These are phyloP conservation scores for Apamea anceps DNA, from an alignment of 2,888 invertebrate genomes.

Conservation along the genomic window DNA sequence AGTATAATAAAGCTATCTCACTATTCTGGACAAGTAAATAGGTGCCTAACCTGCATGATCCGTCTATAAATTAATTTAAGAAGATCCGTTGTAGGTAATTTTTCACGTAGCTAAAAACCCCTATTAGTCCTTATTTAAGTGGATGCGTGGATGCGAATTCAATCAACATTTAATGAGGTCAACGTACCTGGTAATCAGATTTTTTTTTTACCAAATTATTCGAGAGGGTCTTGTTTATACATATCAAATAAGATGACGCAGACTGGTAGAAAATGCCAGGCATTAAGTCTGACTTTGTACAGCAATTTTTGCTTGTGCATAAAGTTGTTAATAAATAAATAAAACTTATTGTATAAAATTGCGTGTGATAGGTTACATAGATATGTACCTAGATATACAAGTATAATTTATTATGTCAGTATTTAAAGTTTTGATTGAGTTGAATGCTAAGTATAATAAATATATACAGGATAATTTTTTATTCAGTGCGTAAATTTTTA, in stretches of 20 bases:
- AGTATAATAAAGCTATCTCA: conserved; percentile 22
- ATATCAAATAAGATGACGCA: background rate
- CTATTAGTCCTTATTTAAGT: conserved; percentile 20
- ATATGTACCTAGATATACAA: background rate
- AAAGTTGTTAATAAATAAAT: background rate
- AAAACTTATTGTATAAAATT: background rate
- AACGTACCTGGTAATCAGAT: conserved; percentile 2
- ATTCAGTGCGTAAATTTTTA: no score
- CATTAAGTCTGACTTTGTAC: background rate
- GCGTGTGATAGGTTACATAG: background rate
- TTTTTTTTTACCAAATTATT: background rate
- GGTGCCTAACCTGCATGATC: background rate
- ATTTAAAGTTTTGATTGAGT: background rate
- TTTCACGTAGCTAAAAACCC: conserved; percentile 19
- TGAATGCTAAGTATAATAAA: no score
- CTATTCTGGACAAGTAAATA: conserved; percentile 35
- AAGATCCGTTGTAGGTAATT: conserved; percentile 24
- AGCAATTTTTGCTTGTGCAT: background rate
- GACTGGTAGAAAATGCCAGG: background rate
- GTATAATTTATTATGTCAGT: background rate
- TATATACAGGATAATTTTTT: no score
- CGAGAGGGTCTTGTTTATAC: conserved; percentile 7
- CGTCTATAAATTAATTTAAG: conserved; percentile 46
- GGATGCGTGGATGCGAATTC: conserved; percentile 31
- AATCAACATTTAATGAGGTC: conserved; percentile 37